Evolutionary conservation across 2,797 vertebrate species (phyloP), one percentile per base, ranked within the genome.

Genomic region (Sebastes alutus): DNA sequence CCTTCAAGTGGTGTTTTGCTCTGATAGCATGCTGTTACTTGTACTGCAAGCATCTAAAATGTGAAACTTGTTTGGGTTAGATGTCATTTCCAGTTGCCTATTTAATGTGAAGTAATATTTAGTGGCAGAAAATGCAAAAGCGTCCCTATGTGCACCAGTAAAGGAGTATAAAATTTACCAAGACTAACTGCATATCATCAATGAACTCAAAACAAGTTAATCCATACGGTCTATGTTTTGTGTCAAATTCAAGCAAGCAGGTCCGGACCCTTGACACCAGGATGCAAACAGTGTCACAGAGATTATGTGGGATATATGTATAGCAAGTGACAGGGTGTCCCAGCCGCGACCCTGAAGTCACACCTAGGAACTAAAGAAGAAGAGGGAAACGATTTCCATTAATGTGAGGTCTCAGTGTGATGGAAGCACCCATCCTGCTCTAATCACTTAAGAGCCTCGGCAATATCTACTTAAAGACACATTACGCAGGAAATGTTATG

Each of bases 401-500:
- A 52, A 83, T 80, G 61, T 54, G 61, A 63, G 80, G 84, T 89
- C 72, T 79, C 56, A n/a, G 62, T 75, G 63, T 72, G 83, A 88
- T 80, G 69, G 56, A 70, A 46, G 78, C 74, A 55, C 46, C 46
- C 80, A 72, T 49, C 66, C 87, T 64, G 23, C 55, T 67, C 49
- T 91, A 92, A 92, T 94, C 88, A 89, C 71, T 89, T 89, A 86
- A 89, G 86, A 87, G 89, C 85, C 64, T 59, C 4, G 22, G 60
- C 49, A 29, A 70, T 86, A 77, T 85, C 84, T 88, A 83, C 91
- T 92, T 90, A 92, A 88, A 83, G 75, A 70, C 29, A 90, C 87
- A 93, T 93, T 88, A 93, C 82, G 78, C 56, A 59, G 81, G 71
- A 87, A 87, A 91, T 86, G 84, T 68, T 89, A 93, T 93, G 88